Base-by-base conservation (phyloP, 1,140 invertebrate species). In the Scaptomyza graminum region DNA sequence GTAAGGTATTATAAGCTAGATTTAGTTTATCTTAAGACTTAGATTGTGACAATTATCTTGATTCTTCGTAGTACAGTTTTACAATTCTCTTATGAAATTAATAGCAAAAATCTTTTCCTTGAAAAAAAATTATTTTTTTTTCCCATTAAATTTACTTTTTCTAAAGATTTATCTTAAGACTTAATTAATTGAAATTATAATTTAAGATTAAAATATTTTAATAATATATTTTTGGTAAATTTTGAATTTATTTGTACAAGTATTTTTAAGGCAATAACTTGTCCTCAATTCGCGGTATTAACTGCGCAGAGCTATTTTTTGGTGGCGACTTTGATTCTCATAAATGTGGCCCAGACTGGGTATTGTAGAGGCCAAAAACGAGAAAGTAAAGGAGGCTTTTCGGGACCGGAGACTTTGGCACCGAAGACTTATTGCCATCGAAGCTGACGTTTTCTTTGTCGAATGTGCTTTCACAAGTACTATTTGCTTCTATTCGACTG, bases 281-380 rank as follows among this genome's bases (percentile, higher is more conserved):
- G 52, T 61, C 66, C 70, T 67, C 74, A 74, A 78, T 73, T 62
- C 70, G 65, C 51, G 83, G 79, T 78, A 87, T 85, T 87, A 87
- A 85, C 78, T 85, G 81, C 78, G 81, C 80, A 77, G 82, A 66
- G 72, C 55, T 77, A 69, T 74, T 81, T 81, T 81, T 68, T 18
- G 68, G 79, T 65, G 78, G 68, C 60, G 49, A 22, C 11, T 41
- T 47, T 43, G 44, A 61, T 80, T 61, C 22, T 34, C 5, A 41
- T 41, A 4, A n/a, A 41, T 41, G 5, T 41, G 37, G 11, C 13
- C 25, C 9, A 15, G 9, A n/a, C 41, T 9, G 5, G 54, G 37
- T 41, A 16, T 54, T 41, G 9, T 4, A 41, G 18, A 2, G 31
- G 7, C 31, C 31, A 34, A 34, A 34, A 34, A 34, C 6, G 18